Evolutionary conservation across 2,797 vertebrate genomes (phyloP).

Genomic region (Xenops minutus): DNA sequence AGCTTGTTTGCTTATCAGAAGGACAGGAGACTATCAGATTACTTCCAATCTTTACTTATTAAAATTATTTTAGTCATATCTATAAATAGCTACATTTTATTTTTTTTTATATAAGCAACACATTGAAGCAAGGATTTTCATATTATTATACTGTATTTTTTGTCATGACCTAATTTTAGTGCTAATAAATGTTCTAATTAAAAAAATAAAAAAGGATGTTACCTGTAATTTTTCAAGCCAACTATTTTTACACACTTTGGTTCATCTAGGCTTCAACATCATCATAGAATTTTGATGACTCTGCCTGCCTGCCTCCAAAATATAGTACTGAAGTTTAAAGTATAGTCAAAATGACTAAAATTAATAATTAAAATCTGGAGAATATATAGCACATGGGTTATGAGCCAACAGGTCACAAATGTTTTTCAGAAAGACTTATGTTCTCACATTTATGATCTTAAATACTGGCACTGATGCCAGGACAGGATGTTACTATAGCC

Average conservation of each 20-base stretch:
- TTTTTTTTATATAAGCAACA: neutral
- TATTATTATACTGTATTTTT: neutral
- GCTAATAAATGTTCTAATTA: neutral
- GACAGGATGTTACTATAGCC: neutral
- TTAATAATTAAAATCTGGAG: neutral
- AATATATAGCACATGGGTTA: neutral
- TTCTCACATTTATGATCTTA: neutral
- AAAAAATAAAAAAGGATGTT: neutral
- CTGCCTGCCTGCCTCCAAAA: neutral
- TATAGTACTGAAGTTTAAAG: neutral
- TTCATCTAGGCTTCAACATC: neutral
- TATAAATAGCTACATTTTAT: neutral
- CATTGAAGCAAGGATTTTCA: neutral
- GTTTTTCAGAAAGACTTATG: neutral
- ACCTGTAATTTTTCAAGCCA: neutral
- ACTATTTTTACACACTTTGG: neutral
- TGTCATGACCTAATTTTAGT: neutral
- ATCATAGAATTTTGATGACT: neutral
- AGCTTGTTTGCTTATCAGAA: neutral
- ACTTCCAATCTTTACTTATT: neutral
- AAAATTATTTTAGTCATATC: neutral
- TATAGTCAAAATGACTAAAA: neutral
- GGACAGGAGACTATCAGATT: neutral
- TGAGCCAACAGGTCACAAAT: neutral
- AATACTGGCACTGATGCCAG: neutral